Evolutionary conservation across 2,888 invertebrate species (phyloP), one percentile per base, ranked within the genome.

Genomic region (Tuta absoluta): DNA sequence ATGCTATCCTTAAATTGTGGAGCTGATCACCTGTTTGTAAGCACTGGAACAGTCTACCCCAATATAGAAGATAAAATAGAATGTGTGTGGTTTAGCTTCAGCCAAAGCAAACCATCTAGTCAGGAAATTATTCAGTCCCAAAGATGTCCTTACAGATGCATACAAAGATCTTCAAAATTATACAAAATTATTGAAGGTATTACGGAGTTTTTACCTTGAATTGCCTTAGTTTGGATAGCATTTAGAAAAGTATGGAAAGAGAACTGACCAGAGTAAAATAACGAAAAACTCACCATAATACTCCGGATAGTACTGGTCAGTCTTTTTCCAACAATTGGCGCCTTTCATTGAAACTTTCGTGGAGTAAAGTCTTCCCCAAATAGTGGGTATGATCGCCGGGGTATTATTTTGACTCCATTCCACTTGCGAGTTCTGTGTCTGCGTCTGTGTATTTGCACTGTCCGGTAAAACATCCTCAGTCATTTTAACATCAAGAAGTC

Each of bases 361-460:
- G 0, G 87, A 85, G 73, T 92, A 92, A 49, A 93, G 76, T 73
- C 93, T 83, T 57, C 93, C 93, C 93, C 93, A 93, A 73, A 91
- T 90, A 65, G 76, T 82, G 24, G 92, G 88, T 70, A 90, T 90
- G 66, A 72, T 79, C 62, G 84, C 74, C 67, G 87, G 87, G 67
- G 86, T 84, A 63, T 80, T 85, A 23, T 79, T 79, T 72, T 90
- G 91, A 75, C 87, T 90, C 91, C 89, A 92, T 61, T 92, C 91
- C 17, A 89, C 74, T 73, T 90, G 87, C 0, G 91, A 91, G 65
- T 84, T 87, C 71, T 91, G 92, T 0, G 92, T 90, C 75, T 92
- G 92, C 0, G 92, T 92, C 73, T 92, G 92, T 0, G 90, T 92
- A 68, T 82, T 78, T 64, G 80, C 82, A 60, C 73, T 82, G 14